A percentile compares a stretch with the other conserved stretches of the same genome.
These are phyloP conservation scores for Geococcyx californianus DNA, from an alignment of 2,113 vertebrate genomes.

Conservation along the genomic window DNA sequence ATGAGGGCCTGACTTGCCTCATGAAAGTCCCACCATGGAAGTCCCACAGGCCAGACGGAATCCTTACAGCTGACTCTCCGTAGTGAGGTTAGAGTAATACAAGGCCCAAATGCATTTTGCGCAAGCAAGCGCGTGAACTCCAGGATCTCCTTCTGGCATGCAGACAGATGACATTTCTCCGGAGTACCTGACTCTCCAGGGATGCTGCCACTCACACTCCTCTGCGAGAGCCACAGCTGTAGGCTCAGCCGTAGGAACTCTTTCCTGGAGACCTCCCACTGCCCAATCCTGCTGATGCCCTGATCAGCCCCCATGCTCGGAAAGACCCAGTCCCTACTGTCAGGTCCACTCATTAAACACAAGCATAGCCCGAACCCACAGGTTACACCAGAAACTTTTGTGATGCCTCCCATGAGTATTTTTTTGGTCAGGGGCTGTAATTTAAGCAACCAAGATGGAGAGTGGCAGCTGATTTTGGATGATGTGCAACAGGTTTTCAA, in stretches of 20 bases:
- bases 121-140: neutral
- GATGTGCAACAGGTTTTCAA: neutral
- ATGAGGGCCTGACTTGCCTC: neutral
- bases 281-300: neutral
- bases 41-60: neutral
- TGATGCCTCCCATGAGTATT: neutral
- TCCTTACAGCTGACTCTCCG: neutral
- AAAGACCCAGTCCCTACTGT: neutral
- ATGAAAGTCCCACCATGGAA: neutral
- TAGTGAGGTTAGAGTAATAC: neutral
- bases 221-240: neutral
- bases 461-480: neutral
- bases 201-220: fast-evolving
- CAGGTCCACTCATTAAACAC: neutral
- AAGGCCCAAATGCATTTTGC: neutral
- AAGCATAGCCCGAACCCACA: neutral
- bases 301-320: neutral
- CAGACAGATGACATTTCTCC: neutral
- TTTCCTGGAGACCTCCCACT: neutral
- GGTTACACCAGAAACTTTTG: neutral
- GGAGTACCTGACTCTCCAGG: neutral
- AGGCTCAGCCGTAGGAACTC: fast-evolving
- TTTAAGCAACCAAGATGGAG: neutral
- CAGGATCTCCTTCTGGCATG: neutral
- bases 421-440: neutral